Percentiles rank a stretch among this genome's conserved stretches.
phyloP scores from a whole-genome alignment of 2,113 vertebrate species.

The Pyrgilauda ruficollis region DNA sequence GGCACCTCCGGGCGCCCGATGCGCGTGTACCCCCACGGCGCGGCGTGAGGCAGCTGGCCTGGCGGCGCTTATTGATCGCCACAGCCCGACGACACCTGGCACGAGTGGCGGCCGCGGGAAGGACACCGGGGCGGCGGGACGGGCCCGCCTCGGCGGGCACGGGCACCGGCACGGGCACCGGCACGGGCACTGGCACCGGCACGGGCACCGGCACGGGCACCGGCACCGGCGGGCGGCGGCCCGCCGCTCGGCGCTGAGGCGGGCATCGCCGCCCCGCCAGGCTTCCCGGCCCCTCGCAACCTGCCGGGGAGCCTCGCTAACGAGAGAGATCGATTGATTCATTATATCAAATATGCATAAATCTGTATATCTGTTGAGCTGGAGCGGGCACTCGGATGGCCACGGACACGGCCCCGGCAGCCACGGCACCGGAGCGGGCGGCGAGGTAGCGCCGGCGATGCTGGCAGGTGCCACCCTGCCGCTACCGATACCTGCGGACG shows the following conservation, averaged over 20 bases:
- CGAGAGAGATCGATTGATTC: background rate
- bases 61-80: slow-evolving; percentile 63
- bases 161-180: too few species aligned
- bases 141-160: too few species aligned
- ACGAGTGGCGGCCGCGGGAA: slow-evolving; percentile 66
- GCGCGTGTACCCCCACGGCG: background rate
- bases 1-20: too few species aligned
- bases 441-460: background rate
- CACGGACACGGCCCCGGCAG: background rate
- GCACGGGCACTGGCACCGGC: too few species aligned
- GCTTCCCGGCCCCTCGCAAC: background rate
- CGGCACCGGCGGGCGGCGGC: too few species aligned
- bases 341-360: background rate
- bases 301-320: background rate
- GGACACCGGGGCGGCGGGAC: background rate
- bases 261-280: background rate
- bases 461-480: background rate
- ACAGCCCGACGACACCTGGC: slow-evolving; percentile 68
- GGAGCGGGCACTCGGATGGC: background rate
- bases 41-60: background rate
- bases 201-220: too few species aligned
- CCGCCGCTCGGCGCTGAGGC: background rate
- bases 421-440: background rate
- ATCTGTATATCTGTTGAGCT: accelerated
- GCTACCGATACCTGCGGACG: background rate